Percentiles rank a stretch among this genome's conserved stretches.
Evolutionary conservation across 2,797 vertebrate genomes (phyloP).

Genomic region (Vespertilio murinus): DNA sequence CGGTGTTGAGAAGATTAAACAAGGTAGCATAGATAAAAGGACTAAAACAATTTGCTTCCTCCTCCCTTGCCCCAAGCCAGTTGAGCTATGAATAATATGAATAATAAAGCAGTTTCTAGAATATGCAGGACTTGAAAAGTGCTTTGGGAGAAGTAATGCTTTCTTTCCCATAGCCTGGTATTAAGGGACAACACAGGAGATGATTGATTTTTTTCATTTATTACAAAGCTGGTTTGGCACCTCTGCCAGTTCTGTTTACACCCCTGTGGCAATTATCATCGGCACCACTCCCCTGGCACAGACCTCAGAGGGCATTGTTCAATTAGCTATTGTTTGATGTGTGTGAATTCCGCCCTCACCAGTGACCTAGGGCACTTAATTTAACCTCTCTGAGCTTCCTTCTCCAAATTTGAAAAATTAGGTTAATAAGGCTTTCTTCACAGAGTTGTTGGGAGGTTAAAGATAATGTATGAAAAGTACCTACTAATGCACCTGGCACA

Average conservation of each 20-base stretch:
- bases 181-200: neutral
- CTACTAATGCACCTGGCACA: too few relatives aligned
- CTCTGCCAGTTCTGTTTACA: conserved; percentile 57
- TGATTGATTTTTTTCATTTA: conserved; percentile 19
- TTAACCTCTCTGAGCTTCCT: conserved; percentile 26
- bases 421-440: neutral
- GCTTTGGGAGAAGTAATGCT: neutral
- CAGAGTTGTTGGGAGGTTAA: neutral
- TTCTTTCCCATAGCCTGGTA: conserved; percentile 3
- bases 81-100: neutral
- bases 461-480: neutral
- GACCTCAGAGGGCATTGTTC: conserved; percentile 52
- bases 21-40: neutral
- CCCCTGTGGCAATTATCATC: conserved; percentile 39
- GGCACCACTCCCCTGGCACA: conserved; percentile 30
- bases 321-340: conserved; percentile 56
- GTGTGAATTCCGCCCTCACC: conserved; percentile 30
- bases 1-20: neutral
- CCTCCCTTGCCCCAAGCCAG: neutral
- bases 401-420: conserved; percentile 50
- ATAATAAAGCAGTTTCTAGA: conserved; percentile 41
- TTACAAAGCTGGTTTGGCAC: conserved; percentile 12
- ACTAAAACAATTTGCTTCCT: neutral
- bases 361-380: conserved; percentile 28
- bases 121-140: neutral